Conservation (phyloP, 2,888 invertebrate species). For the Nudaria mundana region DNA sequence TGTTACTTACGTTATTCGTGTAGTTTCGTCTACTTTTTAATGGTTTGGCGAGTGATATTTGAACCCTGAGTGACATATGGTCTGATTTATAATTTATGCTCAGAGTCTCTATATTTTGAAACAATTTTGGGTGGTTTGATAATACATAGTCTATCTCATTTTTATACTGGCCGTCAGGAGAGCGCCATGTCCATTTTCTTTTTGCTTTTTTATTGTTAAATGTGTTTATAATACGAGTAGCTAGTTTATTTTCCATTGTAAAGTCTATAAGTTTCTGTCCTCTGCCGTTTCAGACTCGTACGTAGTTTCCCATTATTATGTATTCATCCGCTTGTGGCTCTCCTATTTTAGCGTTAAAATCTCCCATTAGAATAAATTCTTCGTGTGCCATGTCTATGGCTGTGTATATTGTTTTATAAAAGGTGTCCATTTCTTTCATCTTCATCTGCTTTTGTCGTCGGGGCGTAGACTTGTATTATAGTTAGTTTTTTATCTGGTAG, state of each 20-base stretch:
- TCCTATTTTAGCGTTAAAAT: neutral
- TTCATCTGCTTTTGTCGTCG: neutral
- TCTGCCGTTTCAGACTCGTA: neutral
- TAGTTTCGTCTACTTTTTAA: too few relatives aligned
- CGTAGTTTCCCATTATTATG: neutral
- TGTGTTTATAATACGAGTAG: neutral
- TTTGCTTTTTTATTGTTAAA: neutral
- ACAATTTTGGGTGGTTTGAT: neutral
- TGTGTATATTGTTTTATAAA: neutral
- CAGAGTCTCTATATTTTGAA: neutral
- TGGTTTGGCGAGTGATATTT: neutral
- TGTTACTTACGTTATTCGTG: constrained; percentile 3
- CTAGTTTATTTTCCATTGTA: neutral
- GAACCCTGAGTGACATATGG: neutral
- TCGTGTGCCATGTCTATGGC: neutral
- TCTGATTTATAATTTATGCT: neutral
- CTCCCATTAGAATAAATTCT: neutral
- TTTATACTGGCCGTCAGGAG: neutral
- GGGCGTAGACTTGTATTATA: constrained; percentile 5
- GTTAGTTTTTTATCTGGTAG: neutral
- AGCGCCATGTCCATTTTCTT: neutral
- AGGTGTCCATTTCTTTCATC: neutral
- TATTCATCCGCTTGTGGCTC: neutral
- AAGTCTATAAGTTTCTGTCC: neutral
- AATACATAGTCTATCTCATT: neutral